phyloP scores from a whole-genome alignment of 30 jellyfish, hydroid and myxozoan genomes.

The Catostylus mosaicus region DNA sequence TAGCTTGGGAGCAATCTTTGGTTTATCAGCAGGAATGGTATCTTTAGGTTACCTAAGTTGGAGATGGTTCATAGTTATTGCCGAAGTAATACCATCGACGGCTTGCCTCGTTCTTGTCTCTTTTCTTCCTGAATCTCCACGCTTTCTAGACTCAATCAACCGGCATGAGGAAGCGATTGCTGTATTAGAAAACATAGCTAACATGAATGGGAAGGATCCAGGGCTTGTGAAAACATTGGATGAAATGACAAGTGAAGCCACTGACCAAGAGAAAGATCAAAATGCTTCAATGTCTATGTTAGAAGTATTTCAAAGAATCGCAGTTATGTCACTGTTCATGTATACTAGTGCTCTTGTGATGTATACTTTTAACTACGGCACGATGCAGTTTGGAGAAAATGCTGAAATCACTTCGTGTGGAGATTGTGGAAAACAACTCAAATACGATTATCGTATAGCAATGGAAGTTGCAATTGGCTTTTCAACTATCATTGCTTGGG shows the following conservation, averaged over 20 bases:
- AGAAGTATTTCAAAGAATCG: not conserved
- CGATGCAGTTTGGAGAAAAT: slow-evolving; percentile 20
- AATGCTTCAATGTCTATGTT: not conserved
- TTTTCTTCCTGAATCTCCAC: slow-evolving; percentile 5
- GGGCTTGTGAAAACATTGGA: too few species aligned
- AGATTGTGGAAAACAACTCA: not conserved
- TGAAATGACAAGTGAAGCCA: too few species aligned
- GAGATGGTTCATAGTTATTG: slow-evolving; percentile 1
- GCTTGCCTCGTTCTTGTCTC: not conserved
- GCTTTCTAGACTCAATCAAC: not conserved
- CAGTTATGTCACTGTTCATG: not conserved
- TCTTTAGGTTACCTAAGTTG: not conserved
- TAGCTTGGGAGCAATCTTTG: not conserved
- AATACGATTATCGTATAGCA: slow-evolving; percentile 1
- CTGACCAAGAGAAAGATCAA: not conserved
- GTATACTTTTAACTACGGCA: not conserved
- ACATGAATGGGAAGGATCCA: not conserved
- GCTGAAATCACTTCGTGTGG: not conserved
- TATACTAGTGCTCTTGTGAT: not conserved
- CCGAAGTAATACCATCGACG: not conserved
- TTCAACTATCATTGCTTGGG: too few species aligned
- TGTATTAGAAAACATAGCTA: not conserved
- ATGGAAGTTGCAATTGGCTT: not conserved
- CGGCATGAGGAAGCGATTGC: not conserved
- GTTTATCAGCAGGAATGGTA: not conserved